phyloP scores from a whole-genome alignment of 2,113 vertebrate genomes.

The Rhegmatorhina hoffmannsi region DNA sequence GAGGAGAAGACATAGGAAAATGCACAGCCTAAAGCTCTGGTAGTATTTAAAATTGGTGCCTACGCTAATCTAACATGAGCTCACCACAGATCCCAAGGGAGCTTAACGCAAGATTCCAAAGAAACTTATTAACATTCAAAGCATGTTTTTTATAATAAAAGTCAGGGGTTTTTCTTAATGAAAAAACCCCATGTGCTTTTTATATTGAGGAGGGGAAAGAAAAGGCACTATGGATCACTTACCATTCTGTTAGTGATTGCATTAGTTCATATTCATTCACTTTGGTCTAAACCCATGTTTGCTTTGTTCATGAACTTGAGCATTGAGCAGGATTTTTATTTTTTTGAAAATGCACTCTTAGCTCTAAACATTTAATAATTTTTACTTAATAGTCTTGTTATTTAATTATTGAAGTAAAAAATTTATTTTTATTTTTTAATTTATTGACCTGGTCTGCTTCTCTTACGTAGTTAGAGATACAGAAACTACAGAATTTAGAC shows the following conservation, averaged over 20 bases:
- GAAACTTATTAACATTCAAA: conserved; percentile 52
- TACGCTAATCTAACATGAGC: conserved; percentile 51
- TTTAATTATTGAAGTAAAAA: neutral
- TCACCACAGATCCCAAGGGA: conserved; percentile 57
- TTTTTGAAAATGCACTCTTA: neutral
- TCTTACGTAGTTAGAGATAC: neutral
- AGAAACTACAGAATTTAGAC: neutral
- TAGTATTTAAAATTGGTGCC: conserved; percentile 63
- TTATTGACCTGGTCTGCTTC: neutral
- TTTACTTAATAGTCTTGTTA: neutral
- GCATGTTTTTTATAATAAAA: conserved; percentile 15
- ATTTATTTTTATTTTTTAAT: too few species aligned
- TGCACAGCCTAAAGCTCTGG: conserved; percentile 23
- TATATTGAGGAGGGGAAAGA: neutral
- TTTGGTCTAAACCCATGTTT: neutral
- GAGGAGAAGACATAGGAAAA: conserved; percentile 30
- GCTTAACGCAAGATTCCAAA: conserved; percentile 27
- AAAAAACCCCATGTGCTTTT: conserved; percentile 10
- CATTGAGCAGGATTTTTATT: neutral
- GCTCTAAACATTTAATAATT: neutral
- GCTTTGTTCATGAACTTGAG: neutral
- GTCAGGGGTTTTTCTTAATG: neutral
- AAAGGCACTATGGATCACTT: neutral
- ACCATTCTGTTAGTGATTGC: neutral
- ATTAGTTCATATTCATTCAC: neutral